phyloP scores from a whole-genome alignment of 2,113 vertebrate species.

The Accipiter virgatus region DNA sequence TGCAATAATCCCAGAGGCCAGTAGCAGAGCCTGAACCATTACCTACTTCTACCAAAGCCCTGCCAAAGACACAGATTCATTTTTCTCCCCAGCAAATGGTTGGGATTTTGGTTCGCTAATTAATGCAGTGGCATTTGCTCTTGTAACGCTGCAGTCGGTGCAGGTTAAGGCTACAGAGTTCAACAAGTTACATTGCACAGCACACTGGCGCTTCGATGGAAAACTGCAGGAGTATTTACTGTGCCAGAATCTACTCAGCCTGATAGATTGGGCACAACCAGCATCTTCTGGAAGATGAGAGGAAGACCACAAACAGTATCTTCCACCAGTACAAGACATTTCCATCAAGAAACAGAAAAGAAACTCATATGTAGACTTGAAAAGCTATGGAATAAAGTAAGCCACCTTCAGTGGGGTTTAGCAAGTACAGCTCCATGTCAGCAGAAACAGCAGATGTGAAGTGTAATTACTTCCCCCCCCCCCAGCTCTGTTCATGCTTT shows the following conservation, averaged over 20 bases:
- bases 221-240: background rate
- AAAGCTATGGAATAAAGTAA: background rate
- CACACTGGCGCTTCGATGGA: background rate
- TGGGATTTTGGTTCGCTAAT: background rate
- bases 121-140: background rate
- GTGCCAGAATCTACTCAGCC: background rate
- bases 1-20: background rate
- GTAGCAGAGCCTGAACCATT: background rate
- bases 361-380: background rate
- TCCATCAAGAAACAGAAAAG: background rate
- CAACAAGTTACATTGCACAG: background rate
- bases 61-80: background rate
- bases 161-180: background rate
- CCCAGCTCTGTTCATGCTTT: slow-evolving; percentile 50
- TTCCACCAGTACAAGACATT: background rate
- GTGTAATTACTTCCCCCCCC: slow-evolving; percentile 37
- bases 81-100: background rate
- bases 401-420: background rate
- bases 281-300: background rate
- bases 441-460: slow-evolving; percentile 56
- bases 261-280: accelerated
- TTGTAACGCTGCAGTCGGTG: background rate
- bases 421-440: background rate
- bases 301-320: background rate
- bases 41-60: background rate